phyloP scores from a whole-genome alignment of 23 tunicate genomes.

The Aplidium turbinatum region DNA sequence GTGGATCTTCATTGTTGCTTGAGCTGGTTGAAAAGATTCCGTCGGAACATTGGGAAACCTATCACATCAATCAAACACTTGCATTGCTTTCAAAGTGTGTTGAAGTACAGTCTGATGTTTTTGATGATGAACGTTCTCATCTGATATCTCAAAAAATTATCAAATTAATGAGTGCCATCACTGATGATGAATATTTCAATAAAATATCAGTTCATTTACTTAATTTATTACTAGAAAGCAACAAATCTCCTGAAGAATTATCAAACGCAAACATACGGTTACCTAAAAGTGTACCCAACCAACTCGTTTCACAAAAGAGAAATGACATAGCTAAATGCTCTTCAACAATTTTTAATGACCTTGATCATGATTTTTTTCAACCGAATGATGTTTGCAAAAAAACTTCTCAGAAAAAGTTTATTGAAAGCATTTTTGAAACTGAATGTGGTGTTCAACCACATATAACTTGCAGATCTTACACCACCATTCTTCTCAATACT shows the following conservation, averaged over 20 bases:
- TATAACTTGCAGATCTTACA: too few relatives aligned
- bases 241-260: too few relatives aligned
- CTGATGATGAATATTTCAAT: constrained; percentile 33
- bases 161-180: constrained; percentile 15
- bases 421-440: too few relatives aligned
- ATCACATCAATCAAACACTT: constrained; percentile 22
- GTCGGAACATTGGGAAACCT: background rate
- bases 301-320: too few relatives aligned
- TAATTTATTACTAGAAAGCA: background rate
- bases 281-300: too few relatives aligned
- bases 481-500: constrained; percentile 2
- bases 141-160: background rate
- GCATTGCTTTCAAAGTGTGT: constrained; percentile 1
- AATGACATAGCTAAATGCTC: too few relatives aligned
- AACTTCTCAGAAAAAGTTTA: too few relatives aligned
- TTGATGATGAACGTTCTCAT: background rate
- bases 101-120: background rate
- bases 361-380: too few relatives aligned
- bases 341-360: too few relatives aligned
- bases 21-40: background rate
- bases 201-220: constrained; percentile 23
- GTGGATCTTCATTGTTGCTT: background rate
- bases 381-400: too few relatives aligned
- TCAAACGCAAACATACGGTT: too few relatives aligned
- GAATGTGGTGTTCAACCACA: too few relatives aligned